phyloP scores from a whole-genome alignment of 2,113 vertebrate species.

The Polypterus senegalus region DNA sequence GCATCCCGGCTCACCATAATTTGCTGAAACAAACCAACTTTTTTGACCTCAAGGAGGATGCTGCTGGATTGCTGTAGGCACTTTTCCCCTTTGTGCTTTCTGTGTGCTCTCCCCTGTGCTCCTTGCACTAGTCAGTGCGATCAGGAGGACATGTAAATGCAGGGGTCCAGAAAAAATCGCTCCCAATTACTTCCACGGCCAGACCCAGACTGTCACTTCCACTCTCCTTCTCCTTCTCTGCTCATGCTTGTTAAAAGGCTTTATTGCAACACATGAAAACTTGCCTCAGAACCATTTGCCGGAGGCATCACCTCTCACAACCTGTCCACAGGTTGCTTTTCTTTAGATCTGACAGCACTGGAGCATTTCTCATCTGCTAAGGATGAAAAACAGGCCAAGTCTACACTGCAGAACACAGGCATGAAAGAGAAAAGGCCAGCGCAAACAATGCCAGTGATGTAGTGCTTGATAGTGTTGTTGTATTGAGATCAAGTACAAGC shows the following conservation, averaged over 20 bases:
- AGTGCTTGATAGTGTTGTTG: conserved; percentile 11
- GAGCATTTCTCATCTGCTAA: conserved; percentile 25
- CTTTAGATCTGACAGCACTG: conserved; percentile 33
- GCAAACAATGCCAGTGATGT: conserved; percentile 5
- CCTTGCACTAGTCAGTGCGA: not conserved
- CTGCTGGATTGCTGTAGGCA: too few species aligned
- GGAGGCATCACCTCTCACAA: conserved; percentile 36
- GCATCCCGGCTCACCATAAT: too few species aligned
- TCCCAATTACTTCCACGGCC: conserved; percentile 90
- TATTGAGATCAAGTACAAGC: conserved; percentile 26
- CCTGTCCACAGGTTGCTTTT: conserved; percentile 44
- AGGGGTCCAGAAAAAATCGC: conserved; percentile 69
- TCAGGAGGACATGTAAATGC: conserved; percentile 51
- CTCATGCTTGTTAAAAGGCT: conserved; percentile 48
- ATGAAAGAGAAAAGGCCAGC: not conserved
- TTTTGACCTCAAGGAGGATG: too few species aligned
- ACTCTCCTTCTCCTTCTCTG: conserved; percentile 67
- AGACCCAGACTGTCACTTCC: conserved; percentile 77
- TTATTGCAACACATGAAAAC: conserved; percentile 32
- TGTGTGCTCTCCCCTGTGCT: too few species aligned
- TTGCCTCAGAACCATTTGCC: conserved; percentile 42
- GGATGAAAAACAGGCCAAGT: conserved; percentile 21
- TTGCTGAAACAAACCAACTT: too few species aligned
- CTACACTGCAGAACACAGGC: conserved; percentile 2
- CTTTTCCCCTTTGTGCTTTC: too few species aligned